phyloP scores from a whole-genome alignment of 2,888 invertebrate species.

The Eurytoma californica region DNA sequence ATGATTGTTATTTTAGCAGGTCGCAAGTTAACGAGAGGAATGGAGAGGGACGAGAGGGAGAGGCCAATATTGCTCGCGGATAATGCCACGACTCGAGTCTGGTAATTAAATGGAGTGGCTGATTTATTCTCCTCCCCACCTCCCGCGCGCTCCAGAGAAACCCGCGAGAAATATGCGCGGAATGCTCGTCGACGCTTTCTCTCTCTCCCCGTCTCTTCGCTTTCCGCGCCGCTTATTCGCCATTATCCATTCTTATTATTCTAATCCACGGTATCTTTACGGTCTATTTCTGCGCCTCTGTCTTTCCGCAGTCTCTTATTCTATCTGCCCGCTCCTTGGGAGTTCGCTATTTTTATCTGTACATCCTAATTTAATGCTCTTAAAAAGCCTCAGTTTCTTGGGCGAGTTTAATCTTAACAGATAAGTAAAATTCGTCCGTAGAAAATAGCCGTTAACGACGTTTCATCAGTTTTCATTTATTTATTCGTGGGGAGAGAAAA shows the following conservation, averaged over 20 bases:
- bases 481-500: too few species aligned
- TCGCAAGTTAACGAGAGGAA: background rate
- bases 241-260: constrained; percentile 17
- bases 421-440: too few species aligned
- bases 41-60: background rate
- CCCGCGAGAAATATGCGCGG: background rate
- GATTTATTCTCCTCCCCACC: constrained; percentile 11
- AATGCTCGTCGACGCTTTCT: background rate
- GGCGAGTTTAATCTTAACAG: too few species aligned
- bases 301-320: background rate
- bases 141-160: background rate
- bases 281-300: constrained; percentile 2
- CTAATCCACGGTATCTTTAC: constrained; percentile 29
- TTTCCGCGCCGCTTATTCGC: background rate
- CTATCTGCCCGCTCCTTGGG: background rate
- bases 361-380: background rate
- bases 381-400: too few species aligned
- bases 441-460: too few species aligned
- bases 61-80: constrained; percentile 20
- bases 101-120: constrained; percentile 32
- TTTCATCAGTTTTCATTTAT: too few species aligned
- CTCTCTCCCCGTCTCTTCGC: background rate
- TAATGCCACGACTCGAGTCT: constrained; percentile 1
- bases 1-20: constrained; percentile 29
- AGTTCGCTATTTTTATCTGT: background rate